Evolutionary conservation across 2,888 invertebrate species (phyloP), one percentile per base, ranked within the genome.

Genomic region (Ypsolopha scabrella): DNA sequence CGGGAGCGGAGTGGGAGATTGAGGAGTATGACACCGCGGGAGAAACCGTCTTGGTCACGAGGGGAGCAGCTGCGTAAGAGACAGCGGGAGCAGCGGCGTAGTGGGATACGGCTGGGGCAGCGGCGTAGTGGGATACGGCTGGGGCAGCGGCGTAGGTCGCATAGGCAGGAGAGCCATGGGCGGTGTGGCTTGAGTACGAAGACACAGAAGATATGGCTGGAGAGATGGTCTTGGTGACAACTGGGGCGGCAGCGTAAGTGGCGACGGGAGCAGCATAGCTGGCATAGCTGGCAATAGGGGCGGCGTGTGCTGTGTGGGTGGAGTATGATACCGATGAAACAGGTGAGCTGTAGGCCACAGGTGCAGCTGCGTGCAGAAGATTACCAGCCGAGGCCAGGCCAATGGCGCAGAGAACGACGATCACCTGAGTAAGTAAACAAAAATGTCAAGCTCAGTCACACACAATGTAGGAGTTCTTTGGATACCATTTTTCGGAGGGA

Each of bases 341-440:
- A 55, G 48, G 54, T 43, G 53, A 52, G 38, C 39, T 53, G 51
- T 57, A 54, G 37, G 56, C 52, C 7, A 52, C 53, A 44, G 54
- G 51, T 4, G 48, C 46, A 6, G 52, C 44, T 7, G 46, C 46
- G 41, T 49, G 49, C 24, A 48, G 60, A 35, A 86, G 57, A 51
- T 71, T 54, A 46, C 88, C 88, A 54, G 87, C 88, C 59, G 71
- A 75, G 57, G 76, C 80, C 37, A 72, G 70, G 41, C 83, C 81
- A 65, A 87, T 66, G 55, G 72, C 59, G 54, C 83, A 70, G 59
- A 72, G 76, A 53, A 88, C 62, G 37, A 80, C 63, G 57, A 87
- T 62, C 55, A 82, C 64, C 80, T 54, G 52, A 1, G 52, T 48
- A 11, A 10, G 11, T 38, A 38, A 39, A 24, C 3, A 8, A 41